phyloP scores from a whole-genome alignment of 30 jellyfish, hydroid and myxozoan species.

The Cassiopea andromeda region DNA sequence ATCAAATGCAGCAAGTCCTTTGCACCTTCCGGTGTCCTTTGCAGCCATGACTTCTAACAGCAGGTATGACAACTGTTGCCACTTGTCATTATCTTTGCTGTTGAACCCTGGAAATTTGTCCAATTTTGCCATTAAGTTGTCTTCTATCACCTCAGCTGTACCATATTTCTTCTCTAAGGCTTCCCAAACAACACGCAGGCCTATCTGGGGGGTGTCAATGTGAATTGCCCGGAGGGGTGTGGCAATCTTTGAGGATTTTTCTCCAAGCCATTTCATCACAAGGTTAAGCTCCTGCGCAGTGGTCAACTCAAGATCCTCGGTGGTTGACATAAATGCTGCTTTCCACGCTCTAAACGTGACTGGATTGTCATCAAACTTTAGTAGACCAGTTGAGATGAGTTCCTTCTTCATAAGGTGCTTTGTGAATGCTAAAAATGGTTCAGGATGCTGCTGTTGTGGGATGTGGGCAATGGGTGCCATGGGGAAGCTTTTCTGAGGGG shows the following conservation, averaged over 20 bases:
- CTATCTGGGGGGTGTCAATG: conserved; percentile 29
- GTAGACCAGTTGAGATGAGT: conserved; percentile 34
- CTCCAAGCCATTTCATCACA: conserved; percentile 49
- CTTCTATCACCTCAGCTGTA: conserved; percentile 38
- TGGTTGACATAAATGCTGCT: conserved; percentile 36
- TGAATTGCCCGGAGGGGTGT: conserved; percentile 20
- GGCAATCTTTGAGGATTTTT: conserved; percentile 17
- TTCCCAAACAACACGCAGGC: conserved; percentile 24
- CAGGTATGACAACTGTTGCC: conserved; percentile 24
- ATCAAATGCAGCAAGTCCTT: conserved; percentile 36
- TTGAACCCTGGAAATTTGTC: conserved; percentile 25
- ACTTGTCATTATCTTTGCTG: conserved; percentile 27
- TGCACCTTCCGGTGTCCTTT: conserved; percentile 20
- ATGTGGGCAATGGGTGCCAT: neutral
- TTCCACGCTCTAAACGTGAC: conserved; percentile 39
- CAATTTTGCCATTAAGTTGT: conserved; percentile 28
- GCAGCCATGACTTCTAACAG: conserved; percentile 40
- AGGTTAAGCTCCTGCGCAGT: conserved; percentile 42
- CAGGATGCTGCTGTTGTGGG: neutral
- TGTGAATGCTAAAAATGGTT: conserved; percentile 5
- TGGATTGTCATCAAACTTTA: conserved; percentile 42
- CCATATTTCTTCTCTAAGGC: conserved; percentile 28
- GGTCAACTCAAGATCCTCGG: conserved; percentile 34
- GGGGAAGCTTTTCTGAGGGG: conserved; percentile 2
- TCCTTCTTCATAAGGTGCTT: conserved; percentile 35